A percentile compares a stretch with the other conserved stretches of the same genome.
Conservation (phyloP, 2,113 vertebrate genomes). For the Trematomus loennbergii region DNA sequence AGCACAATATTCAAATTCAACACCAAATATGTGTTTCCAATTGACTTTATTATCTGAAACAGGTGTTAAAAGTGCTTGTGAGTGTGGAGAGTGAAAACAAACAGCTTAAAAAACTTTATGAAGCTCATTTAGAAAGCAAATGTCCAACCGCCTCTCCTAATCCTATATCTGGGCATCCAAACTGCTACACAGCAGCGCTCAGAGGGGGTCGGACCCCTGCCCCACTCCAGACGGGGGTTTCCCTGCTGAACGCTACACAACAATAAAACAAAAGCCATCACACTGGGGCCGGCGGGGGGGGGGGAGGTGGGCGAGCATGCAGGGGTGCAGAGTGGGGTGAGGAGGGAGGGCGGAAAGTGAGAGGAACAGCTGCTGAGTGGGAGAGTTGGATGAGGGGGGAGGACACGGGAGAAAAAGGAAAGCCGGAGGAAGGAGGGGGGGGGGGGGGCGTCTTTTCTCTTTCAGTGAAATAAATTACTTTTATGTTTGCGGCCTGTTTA, state of each 20-base stretch:
- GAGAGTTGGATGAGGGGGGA: slow-evolving; percentile 36
- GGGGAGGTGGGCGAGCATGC: slow-evolving; percentile 34
- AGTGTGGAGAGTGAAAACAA: slow-evolving; percentile 3
- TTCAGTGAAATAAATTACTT: slow-evolving; percentile 79
- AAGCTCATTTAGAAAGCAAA: slow-evolving; percentile 60
- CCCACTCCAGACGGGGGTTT: slow-evolving; percentile 61
- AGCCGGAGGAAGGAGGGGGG: slow-evolving; percentile 24
- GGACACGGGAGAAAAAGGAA: slow-evolving; percentile 32
- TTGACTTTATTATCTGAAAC: slow-evolving; percentile 29
- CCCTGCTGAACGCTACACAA: slow-evolving; percentile 61
- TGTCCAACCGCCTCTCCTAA: slow-evolving; percentile 54
- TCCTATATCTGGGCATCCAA: slow-evolving; percentile 57
- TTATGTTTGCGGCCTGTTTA: slow-evolving; percentile 69
- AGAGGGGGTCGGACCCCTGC: slow-evolving; percentile 51
- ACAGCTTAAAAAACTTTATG: slow-evolving; percentile 31
- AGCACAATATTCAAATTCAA: background rate
- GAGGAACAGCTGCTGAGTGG: slow-evolving; percentile 83
- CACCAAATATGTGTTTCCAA: background rate
- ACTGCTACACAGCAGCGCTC: slow-evolving; percentile 22
- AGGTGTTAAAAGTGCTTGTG: slow-evolving; percentile 29
- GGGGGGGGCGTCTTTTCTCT: slow-evolving; percentile 60
- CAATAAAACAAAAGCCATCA: slow-evolving; percentile 78
- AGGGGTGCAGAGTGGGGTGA: slow-evolving; percentile 26
- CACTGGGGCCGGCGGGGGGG: slow-evolving; percentile 20
- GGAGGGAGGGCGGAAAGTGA: slow-evolving; percentile 62